A percentile compares a stretch with the other conserved stretches of the same genome.
Evolutionary conservation across 2,888 invertebrate genomes (phyloP).

Genomic region (Acronicta leporina): DNA sequence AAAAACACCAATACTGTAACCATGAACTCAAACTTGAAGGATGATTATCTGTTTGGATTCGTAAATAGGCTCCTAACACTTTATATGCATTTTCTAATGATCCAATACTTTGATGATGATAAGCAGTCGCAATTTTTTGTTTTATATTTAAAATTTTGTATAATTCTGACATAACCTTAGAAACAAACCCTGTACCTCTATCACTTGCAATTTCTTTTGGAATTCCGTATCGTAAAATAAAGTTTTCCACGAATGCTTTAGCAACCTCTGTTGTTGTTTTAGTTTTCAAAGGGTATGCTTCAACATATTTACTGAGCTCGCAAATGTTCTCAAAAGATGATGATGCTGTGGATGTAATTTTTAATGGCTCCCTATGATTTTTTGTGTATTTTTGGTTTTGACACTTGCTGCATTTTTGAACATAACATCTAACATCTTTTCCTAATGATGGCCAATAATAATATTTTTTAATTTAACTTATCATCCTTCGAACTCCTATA

Average conservation of each 20-base stretch:
- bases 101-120: too few relatives aligned
- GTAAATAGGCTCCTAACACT: too few relatives aligned
- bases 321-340: too few relatives aligned
- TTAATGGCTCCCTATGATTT: too few relatives aligned
- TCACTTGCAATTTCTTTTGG: slow-evolving; percentile 17
- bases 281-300: slow-evolving; percentile 4
- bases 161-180: too few relatives aligned
- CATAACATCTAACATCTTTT: slow-evolving; percentile 4
- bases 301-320: slow-evolving; percentile 21
- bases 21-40: too few relatives aligned
- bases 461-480: slow-evolving; percentile 18
- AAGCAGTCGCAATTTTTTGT: too few relatives aligned
- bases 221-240: slow-evolving; percentile 11
- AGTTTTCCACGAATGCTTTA: slow-evolving; percentile 12
- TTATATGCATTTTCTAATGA: too few relatives aligned
- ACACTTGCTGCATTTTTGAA: slow-evolving; percentile 5
- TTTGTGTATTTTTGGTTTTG: slow-evolving; percentile 14
- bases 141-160: slow-evolving; percentile 17
- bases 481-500: slow-evolving; percentile 26
- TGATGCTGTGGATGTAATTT: too few relatives aligned
- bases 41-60: too few relatives aligned
- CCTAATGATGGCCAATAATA: slow-evolving; percentile 12
- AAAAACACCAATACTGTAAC: too few relatives aligned
- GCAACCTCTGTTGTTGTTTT: slow-evolving; percentile 9
- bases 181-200: too few relatives aligned